These are phyloP conservation scores for Abrostola triplasia DNA, from an alignment of 2,888 invertebrate genomes.

Conservation along the genomic window DNA sequence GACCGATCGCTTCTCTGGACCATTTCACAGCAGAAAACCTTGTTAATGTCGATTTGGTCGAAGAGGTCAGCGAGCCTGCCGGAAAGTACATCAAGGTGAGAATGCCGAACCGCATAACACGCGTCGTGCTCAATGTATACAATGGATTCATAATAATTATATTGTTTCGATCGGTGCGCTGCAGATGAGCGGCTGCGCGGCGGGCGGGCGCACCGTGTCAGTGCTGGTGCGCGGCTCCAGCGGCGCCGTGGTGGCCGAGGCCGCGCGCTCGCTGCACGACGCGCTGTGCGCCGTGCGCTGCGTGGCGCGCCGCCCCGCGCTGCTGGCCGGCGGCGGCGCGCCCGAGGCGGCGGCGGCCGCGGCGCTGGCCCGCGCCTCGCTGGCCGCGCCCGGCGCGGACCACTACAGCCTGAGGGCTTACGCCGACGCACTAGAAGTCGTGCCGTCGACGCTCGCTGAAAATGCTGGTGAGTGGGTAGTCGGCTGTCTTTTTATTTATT, in stretches of 20 bases:
- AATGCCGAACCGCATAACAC: neutral
- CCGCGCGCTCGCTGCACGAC: slow-evolving; percentile 97
- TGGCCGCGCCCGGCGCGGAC: slow-evolving; percentile 96
- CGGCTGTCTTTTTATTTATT: too few species aligned
- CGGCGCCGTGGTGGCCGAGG: slow-evolving; percentile 96
- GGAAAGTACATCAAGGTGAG: slow-evolving; percentile 96
- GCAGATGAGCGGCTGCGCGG: slow-evolving; percentile 95
- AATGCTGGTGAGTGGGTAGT: slow-evolving; percentile 83
- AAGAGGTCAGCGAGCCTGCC: slow-evolving; percentile 96
- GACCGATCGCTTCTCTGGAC: slow-evolving; percentile 99
- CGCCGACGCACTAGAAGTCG: slow-evolving; percentile 97
- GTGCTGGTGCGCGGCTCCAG: slow-evolving; percentile 96
- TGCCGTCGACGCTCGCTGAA: slow-evolving; percentile 85
- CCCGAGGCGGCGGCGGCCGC: slow-evolving; percentile 98
- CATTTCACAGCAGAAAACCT: slow-evolving; percentile 98
- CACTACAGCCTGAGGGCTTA: slow-evolving; percentile 98
- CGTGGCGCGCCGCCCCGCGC: slow-evolving; percentile 96
- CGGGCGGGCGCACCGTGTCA: slow-evolving; percentile 97
- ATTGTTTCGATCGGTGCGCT: slow-evolving; percentile 1
- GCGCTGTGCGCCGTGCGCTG: slow-evolving; percentile 97
- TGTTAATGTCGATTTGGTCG: slow-evolving; percentile 97
- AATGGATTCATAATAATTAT: neutral
- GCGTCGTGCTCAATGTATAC: neutral
- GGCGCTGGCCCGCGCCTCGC: slow-evolving; percentile 93
- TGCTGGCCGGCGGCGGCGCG: slow-evolving; percentile 98